Base-by-base conservation (phyloP, 2,113 vertebrate species). In the Psittacara wagleri region DNA sequence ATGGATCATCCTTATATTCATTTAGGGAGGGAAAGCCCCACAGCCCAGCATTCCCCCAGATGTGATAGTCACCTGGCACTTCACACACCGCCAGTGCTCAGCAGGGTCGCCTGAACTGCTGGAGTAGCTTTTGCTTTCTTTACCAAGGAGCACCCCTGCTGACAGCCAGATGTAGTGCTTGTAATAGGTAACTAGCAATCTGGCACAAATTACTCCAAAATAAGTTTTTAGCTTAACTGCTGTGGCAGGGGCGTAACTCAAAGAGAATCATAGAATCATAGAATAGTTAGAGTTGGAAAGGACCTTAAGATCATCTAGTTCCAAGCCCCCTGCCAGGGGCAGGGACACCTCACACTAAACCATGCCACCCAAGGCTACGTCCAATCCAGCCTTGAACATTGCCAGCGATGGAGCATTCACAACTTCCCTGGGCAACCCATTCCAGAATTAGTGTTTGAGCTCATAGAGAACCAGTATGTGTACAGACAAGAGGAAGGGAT, bases 1-100 rank as follows among this genome's bases (percentile, higher is more conserved):
- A 27, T 1, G 1, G 33, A 6, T 8, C 17, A 6, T 2, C 3
- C 23, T 11, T 16, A 3, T 2, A 8, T 5, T 31, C 25, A 10
- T 11, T 3, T 0, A 3, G 4, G 13, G 19, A 77, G 20, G 59
- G 52, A 41, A 66, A 57, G 44, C n/a, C 54, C 37, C 57, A 44
- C 23, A 86, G 61, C 66, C 31, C 77, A 46, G 64, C 46, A 6
- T 39, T 4, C n/a, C 55, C 67, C 28, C 13, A 76, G 37, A 10
- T 68, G 84, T 52, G 66, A 51, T 44, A 51, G 59, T 14, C 59
- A 80, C 51, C 51, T 16, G 37, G 70, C 13, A n/a, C 37, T 49
- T 6, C 41, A 28, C 1, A 1, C 13, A 11, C 69, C 63, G 43
- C 20, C 9, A 0, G 14, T 4, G 51, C 49, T 22, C 4, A 29